Conservation (phyloP, 2,113 vertebrate genomes). For the Murina feae region DNA sequence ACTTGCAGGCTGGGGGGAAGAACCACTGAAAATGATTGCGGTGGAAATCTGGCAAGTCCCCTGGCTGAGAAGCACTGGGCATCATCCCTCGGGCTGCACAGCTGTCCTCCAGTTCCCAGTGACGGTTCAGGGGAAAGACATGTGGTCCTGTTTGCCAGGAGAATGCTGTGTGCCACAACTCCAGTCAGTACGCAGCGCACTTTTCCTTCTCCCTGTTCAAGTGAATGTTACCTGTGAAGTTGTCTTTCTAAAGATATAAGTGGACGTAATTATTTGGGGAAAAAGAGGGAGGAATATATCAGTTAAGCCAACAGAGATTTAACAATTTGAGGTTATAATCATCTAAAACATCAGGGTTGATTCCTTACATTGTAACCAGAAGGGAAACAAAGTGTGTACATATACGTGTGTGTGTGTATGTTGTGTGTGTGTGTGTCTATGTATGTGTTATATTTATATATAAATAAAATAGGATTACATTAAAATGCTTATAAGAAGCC, state of each 20-base stretch:
- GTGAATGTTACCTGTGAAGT: no score
- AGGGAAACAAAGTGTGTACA: neutral
- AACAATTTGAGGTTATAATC: neutral
- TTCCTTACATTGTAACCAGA: neutral
- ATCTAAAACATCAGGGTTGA: neutral
- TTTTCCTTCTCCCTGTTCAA: neutral
- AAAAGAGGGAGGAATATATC: neutral
- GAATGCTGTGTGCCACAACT: rapidly evolving
- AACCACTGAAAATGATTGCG: rapidly evolving
- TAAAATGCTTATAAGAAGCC: no score
- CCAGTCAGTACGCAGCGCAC: neutral
- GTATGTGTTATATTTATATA: no score
- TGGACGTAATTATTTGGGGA: rapidly evolving
- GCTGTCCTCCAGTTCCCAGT: neutral
- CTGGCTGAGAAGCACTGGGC: rapidly evolving
- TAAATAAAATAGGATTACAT: neutral
- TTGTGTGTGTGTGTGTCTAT: no score
- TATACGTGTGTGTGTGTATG: neutral
- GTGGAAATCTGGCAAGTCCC: rapidly evolving
- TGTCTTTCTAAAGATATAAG: no score
- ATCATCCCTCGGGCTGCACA: rapidly evolving
- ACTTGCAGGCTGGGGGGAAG: neutral
- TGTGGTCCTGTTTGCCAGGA: rapidly evolving
- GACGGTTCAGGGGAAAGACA: rapidly evolving
- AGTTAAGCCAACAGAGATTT: neutral